Percentiles rank a stretch among this genome's conserved stretches.
Conservation (phyloP, 2,797 vertebrate genomes). For the Eulemur coronatus region DNA sequence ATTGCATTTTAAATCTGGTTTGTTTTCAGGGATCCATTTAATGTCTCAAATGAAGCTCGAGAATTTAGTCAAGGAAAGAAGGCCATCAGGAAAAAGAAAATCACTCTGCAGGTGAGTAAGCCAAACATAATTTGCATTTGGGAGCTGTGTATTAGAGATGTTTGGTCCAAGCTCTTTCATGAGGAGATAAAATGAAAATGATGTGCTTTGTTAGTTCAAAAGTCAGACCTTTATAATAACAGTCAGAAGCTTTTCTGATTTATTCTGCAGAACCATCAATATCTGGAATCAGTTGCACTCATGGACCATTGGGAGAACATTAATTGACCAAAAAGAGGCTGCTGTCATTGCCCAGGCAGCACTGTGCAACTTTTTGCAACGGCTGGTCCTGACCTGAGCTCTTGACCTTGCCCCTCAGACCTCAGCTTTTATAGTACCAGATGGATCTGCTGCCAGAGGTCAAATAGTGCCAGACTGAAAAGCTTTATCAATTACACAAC, state of each 20-base stretch:
- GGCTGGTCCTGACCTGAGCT: background rate
- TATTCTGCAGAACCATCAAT: conserved; percentile 3
- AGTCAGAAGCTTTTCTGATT: background rate
- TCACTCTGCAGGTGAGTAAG: conserved; percentile 22
- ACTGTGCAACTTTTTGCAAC: background rate
- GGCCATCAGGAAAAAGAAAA: conserved; percentile 50
- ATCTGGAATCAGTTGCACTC: conserved; percentile 30
- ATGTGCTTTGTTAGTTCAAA: conserved; percentile 2
- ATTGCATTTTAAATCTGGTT: conserved; percentile 44
- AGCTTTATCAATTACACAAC: conserved; percentile 41
- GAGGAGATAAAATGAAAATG: conserved; percentile 43
- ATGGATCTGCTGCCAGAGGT: conserved; percentile 35
- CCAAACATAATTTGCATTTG: conserved; percentile 16
- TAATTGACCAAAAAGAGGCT: conserved; percentile 9
- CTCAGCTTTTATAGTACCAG: background rate
- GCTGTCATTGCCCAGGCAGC: background rate
- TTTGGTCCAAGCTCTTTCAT: background rate
- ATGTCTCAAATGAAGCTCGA: conserved; percentile 23
- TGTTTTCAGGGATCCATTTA: conserved; percentile 36
- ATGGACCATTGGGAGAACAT: background rate
- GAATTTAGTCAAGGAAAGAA: conserved; percentile 59
- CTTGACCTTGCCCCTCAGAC: background rate
- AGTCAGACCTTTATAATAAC: conserved; percentile 7
- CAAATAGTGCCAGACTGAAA: background rate
- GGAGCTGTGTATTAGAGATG: background rate